phyloP scores from a whole-genome alignment of 1,140 invertebrate species.

The Drosophila navojoa region DNA sequence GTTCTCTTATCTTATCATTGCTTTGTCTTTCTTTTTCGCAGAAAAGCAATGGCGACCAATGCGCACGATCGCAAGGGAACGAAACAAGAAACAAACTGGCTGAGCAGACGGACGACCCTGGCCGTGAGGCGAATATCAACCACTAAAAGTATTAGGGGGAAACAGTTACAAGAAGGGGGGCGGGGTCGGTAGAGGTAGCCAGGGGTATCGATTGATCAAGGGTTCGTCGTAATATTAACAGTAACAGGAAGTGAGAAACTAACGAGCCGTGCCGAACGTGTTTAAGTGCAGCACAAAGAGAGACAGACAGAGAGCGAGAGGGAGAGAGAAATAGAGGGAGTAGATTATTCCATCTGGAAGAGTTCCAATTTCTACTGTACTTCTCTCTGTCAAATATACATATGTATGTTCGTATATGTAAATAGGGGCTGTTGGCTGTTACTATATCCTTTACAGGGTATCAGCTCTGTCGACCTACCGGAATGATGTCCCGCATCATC shows the following conservation, averaged over 20 bases:
- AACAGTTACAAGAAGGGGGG: neutral
- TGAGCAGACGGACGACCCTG: neutral
- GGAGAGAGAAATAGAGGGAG: too few species aligned
- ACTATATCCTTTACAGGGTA: neutral
- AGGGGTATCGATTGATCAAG: constrained; percentile 24
- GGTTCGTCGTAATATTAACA: constrained; percentile 14
- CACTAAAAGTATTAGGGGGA: constrained; percentile 21
- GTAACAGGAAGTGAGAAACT: constrained; percentile 27
- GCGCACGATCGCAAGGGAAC: constrained; percentile 6
- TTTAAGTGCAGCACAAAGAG: neutral
- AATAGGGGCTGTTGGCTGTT: too few species aligned
- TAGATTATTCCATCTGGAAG: neutral
- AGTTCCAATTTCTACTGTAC: neutral
- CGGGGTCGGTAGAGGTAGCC: neutral
- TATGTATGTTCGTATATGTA: neutral
- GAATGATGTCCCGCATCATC: constrained; percentile 84
- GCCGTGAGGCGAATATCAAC: constrained; percentile 37
- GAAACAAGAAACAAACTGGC: neutral
- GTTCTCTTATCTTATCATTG: constrained; percentile 51
- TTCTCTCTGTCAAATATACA: neutral
- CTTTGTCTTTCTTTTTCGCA: constrained; percentile 33
- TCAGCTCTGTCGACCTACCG: constrained; percentile 57
- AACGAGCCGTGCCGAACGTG: constrained; percentile 34
- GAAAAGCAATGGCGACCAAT: constrained; percentile 14
- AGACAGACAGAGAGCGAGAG: neutral